These are phyloP conservation scores for Bos javanicus DNA, from an alignment of 2,113 vertebrate species.

Conservation along the genomic window DNA sequence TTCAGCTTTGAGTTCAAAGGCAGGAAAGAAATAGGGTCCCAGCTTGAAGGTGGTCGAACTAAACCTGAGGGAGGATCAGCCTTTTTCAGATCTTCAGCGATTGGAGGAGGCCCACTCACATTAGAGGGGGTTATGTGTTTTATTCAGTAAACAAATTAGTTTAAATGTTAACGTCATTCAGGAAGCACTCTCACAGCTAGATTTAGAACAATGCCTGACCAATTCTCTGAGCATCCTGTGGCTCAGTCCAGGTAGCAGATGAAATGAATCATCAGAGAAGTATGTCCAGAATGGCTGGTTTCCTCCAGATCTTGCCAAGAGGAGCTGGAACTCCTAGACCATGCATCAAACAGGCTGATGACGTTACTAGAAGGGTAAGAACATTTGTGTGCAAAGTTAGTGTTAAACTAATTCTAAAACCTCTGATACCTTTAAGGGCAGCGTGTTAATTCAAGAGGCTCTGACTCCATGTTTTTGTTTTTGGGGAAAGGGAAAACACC, in stretches of 20 bases:
- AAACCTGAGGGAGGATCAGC: too few relatives aligned
- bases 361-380: background rate
- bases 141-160: background rate
- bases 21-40: too few relatives aligned
- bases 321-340: background rate
- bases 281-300: background rate
- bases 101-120: background rate
- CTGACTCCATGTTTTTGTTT: background rate
- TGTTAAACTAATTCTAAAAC: background rate
- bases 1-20: background rate
- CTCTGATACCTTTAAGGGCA: background rate
- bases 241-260: background rate
- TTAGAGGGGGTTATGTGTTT: background rate
- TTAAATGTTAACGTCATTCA: background rate
- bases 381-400: background rate
- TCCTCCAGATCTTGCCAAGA: background rate
- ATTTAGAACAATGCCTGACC: background rate
- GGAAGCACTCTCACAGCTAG: background rate
- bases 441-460: background rate
- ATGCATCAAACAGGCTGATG: too few relatives aligned
- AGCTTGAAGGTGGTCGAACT: background rate
- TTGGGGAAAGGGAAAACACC: background rate
- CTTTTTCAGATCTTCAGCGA: background rate
- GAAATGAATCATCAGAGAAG: background rate
- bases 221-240: background rate